Conservation (phyloP, 2,797 vertebrate genomes). For the Pangasius djambal region DNA sequence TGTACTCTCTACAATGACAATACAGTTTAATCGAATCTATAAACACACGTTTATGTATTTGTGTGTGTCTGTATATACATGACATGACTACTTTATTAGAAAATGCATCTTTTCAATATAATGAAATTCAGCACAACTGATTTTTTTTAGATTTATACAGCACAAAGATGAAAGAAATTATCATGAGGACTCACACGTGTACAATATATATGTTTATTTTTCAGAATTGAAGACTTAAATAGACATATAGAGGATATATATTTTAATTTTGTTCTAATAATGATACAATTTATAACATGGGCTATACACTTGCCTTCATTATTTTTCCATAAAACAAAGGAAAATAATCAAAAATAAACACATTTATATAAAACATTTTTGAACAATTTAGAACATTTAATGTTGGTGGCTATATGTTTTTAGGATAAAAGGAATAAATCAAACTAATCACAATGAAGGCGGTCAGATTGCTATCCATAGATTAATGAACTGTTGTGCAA, state of each 20-base stretch:
- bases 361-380: neutral
- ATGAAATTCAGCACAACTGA: neutral
- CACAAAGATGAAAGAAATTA: neutral
- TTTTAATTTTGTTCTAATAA: neutral
- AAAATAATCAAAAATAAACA: neutral
- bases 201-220: neutral
- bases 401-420: neutral
- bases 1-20: no score
- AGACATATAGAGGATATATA: neutral
- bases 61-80: neutral
- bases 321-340: neutral
- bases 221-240: constrained; percentile 1
- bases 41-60: no score
- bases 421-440: constrained; percentile 3
- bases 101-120: neutral
- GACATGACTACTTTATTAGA: neutral
- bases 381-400: neutral
- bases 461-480: neutral
- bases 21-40: no score
- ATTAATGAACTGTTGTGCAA: neutral
- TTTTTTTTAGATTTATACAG: neutral
- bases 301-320: neutral
- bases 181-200: neutral
- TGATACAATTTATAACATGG: neutral
- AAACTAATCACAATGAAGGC: neutral